phyloP scores from a whole-genome alignment of 2,888 invertebrate genomes.

The Ophraella communa region DNA sequence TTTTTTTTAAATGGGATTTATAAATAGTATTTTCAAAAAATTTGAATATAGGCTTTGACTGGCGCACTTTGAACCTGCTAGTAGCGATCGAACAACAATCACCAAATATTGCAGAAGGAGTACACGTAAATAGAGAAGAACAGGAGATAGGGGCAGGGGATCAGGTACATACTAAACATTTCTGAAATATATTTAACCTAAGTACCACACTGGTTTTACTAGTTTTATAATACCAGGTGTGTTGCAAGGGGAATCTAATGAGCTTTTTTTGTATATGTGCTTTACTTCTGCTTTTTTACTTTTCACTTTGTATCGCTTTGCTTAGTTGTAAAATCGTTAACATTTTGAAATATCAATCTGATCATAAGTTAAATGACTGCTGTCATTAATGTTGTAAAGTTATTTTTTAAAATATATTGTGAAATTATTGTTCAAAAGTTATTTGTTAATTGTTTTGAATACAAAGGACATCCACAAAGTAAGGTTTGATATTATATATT shows the following conservation, averaged over 20 bases:
- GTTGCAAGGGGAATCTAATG: neutral
- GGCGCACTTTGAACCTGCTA: slow-evolving; percentile 98
- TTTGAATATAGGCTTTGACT: slow-evolving; percentile 88
- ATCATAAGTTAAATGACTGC: no score
- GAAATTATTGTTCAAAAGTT: no score
- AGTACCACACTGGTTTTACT: slow-evolving; percentile 3
- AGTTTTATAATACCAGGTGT: neutral
- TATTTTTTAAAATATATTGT: no score
- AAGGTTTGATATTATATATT: no score
- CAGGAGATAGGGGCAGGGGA: slow-evolving; percentile 96
- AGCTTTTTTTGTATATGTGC: neutral
- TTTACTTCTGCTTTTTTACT: neutral
- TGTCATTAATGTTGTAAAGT: no score
- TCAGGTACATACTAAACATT: slow-evolving; percentile 73
- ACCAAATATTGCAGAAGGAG: slow-evolving; percentile 94
- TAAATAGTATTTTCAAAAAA: neutral
- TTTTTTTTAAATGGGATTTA: neutral
- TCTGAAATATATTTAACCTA: slow-evolving; percentile 2
- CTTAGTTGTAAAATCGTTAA: neutral
- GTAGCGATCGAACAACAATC: slow-evolving; percentile 98
- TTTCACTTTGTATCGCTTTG: neutral
- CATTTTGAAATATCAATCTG: no score
- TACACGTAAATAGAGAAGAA: slow-evolving; percentile 85
- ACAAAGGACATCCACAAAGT: no score
- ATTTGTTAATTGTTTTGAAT: no score